Percentiles rank a stretch among this genome's conserved stretches.
phyloP scores from a whole-genome alignment of 2,113 vertebrate species.

The Neoarius graeffei region DNA sequence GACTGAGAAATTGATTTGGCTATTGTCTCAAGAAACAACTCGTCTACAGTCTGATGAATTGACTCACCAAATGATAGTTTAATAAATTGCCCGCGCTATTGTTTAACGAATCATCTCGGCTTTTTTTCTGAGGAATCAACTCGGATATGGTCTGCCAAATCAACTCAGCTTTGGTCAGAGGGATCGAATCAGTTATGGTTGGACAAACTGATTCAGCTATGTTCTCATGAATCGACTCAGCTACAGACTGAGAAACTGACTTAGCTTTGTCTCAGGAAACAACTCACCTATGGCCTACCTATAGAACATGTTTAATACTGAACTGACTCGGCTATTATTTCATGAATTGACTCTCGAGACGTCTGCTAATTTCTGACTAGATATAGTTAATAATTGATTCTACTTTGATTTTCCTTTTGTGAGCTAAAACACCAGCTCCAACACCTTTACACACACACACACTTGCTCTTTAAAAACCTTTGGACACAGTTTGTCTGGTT shows the following conservation, averaged over 20 bases:
- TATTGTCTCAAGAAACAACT: neutral
- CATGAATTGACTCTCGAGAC: neutral
- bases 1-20: neutral
- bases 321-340: neutral
- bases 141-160: too few species aligned
- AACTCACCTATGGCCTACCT: neutral
- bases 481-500: constrained; percentile 41
- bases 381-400: neutral
- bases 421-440: neutral
- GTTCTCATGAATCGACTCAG: too few species aligned
- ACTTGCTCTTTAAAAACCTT: constrained; percentile 48
- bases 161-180: too few species aligned
- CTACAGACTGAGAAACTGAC: too few species aligned
- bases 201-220: too few species aligned
- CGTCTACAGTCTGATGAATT: neutral
- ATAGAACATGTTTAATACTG: neutral
- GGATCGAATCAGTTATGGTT: too few species aligned
- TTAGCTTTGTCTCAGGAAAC: too few species aligned
- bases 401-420: neutral
- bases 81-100: neutral
- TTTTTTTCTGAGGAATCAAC: too few species aligned
- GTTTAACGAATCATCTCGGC: too few species aligned
- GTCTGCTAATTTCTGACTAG: neutral
- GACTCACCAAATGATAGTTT: neutral
- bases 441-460: neutral